Evolutionary conservation across 2,113 vertebrate genomes (phyloP), one percentile per base, ranked within the genome.

Genomic region (Rattus norvegicus): DNA sequence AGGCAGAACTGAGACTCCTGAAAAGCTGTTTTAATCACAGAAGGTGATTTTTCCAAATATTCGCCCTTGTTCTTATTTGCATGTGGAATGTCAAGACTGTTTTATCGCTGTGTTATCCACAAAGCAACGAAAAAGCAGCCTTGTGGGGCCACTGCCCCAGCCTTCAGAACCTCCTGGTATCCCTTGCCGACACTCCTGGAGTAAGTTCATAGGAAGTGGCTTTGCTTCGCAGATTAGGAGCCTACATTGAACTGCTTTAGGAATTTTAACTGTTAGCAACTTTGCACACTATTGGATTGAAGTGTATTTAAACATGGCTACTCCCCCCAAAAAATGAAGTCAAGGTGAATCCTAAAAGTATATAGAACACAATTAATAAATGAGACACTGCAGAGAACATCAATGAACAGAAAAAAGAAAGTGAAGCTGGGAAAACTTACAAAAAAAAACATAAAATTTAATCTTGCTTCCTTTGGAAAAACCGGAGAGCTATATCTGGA

Each of bases 241-340:
- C 75, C 95, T 96, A 69, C 56, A 76, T 92, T 94, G 87, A 94
- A 92, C 83, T 91, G 67, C 7, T 94, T 76, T 91, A 70, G 47
- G 72, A 95, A 91, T 77, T 79, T 79, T 70, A 86, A 70, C 14
- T 73, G 80, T 93, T 49, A 94, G 56, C 49, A 92, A 84, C 52
- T 90, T 79, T 30, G 87, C 36, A 56, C 73, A 59, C 63, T 86
- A 11, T 94, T 96, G 81, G 70, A 87, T 47, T 70, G 72, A 81
- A 92, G 24, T 92, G 26, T 61, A 61, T 59, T 87, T 94, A 88
- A 90, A 90, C 8, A 94, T 93, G 81, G 75, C 43, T 65, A 69
- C 86, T 43, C 43, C 43, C 43, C 59, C 75, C n/a, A 89, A 91
- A 91, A 89, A 94, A 89, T 85, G 88, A 93, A 92, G 20, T 61